A percentile compares a stretch with the other conserved stretches of the same genome.
These are phyloP conservation scores for Zhengitettix transpicula DNA, from an alignment of 2,888 invertebrate species.

Conservation along the genomic window DNA sequence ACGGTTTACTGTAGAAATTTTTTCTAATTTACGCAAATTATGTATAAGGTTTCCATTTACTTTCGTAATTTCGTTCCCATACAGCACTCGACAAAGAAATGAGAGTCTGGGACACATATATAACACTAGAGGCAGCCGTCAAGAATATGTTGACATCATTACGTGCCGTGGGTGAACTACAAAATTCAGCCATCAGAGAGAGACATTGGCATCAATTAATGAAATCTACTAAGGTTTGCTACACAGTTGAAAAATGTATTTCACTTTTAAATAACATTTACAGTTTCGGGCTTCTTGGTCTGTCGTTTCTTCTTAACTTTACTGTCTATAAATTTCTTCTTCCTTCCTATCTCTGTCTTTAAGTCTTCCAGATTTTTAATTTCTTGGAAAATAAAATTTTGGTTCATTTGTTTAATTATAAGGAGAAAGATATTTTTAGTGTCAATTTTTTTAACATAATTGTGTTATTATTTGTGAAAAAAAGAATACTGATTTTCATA, in stretches of 20 bases:
- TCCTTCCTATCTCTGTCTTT: not conserved
- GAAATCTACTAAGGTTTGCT: conserved; percentile 79
- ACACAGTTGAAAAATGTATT: not conserved
- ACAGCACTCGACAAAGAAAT: conserved; percentile 82
- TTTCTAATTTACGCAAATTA: no score
- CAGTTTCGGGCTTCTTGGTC: not conserved
- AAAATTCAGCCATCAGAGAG: conserved; percentile 90
- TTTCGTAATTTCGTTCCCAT: conserved; percentile 3
- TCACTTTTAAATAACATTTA: not conserved
- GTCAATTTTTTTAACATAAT: no score
- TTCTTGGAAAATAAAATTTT: no score
- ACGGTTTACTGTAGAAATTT: no score
- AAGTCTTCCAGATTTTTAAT: no score
- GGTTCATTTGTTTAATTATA: no score
- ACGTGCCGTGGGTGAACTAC: conserved; percentile 85
- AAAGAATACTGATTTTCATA: no score
- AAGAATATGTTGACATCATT: conserved; percentile 93
- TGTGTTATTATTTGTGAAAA: no score
- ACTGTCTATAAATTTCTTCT: not conserved
- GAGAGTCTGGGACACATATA: conserved; percentile 85
- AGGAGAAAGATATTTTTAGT: no score
- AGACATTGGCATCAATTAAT: conserved; percentile 95
- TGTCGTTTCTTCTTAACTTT: conserved; percentile 1
- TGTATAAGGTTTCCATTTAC: not conserved
- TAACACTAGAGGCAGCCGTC: conserved; percentile 74